phyloP scores from a whole-genome alignment of 2,113 vertebrate species.

The Phalacrocorax carbo region DNA sequence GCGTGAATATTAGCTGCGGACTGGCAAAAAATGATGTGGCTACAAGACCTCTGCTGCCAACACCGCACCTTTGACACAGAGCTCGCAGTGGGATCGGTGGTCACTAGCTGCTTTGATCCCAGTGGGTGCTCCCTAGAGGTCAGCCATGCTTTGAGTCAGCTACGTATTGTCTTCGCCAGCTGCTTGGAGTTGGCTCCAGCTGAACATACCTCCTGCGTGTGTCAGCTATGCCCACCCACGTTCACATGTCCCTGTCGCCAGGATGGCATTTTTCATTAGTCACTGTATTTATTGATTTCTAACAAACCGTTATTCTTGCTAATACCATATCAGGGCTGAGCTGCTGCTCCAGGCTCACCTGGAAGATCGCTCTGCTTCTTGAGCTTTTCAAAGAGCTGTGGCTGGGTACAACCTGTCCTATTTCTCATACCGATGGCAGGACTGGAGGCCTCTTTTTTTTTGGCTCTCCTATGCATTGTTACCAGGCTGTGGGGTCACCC shows the following conservation, averaged over 20 bases:
- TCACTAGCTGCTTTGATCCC: neutral
- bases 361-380: neutral
- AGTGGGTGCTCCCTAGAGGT: neutral
- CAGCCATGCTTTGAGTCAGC: neutral
- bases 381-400: neutral
- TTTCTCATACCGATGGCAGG: neutral
- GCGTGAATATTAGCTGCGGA: fast-evolving
- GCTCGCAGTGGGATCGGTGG: fast-evolving
- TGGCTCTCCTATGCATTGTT: neutral
- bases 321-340: neutral
- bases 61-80: neutral
- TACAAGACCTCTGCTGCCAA: neutral
- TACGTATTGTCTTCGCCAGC: neutral
- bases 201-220: neutral
- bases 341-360: neutral
- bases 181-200: neutral
- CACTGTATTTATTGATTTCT: neutral
- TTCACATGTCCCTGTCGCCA: neutral
- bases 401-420: neutral
- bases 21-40: neutral
- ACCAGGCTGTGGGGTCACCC: neutral
- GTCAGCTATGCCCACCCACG: neutral
- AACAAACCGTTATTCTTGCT: neutral
- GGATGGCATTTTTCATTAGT: neutral
- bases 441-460: neutral